A percentile compares a stretch with the other conserved stretches of the same genome.
Conservation (phyloP, 2,797 vertebrate genomes). For the Silurus lanzhouensis region DNA sequence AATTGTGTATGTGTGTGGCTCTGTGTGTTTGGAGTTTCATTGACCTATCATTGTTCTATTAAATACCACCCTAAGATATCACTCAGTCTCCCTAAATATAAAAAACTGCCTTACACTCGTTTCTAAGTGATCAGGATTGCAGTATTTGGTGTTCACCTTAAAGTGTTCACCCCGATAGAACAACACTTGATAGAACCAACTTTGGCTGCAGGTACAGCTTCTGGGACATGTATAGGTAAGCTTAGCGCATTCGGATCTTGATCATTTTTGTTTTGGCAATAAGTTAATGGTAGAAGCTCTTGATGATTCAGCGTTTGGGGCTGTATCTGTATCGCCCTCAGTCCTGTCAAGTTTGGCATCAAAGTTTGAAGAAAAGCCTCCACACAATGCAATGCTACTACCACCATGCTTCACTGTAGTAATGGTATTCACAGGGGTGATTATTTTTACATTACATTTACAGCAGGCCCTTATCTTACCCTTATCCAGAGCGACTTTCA, state of each 20-base stretch:
- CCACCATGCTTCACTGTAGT: neutral
- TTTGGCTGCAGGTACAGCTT: neutral
- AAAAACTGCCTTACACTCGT: neutral
- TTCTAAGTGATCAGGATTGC: neutral
- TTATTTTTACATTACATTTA: no score
- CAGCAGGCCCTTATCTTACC: no score
- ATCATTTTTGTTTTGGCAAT: no score
- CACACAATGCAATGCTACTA: neutral
- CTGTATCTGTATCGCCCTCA: neutral
- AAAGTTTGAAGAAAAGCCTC: neutral
- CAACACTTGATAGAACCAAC: neutral
- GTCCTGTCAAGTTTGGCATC: neutral
- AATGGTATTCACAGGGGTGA: neutral
- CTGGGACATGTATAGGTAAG: neutral
- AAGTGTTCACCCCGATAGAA: neutral
- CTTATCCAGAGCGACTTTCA: no score
- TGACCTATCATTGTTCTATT: slow-evolving; percentile 9
- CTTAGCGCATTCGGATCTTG: neutral
- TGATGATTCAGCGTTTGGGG: neutral
- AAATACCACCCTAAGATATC: neutral
- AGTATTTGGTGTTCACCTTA: neutral
- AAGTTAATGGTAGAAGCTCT: neutral
- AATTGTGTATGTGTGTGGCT: neutral
- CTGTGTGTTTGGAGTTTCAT: neutral
- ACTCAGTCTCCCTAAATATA: neutral